Conservation (phyloP, 2,888 invertebrate genomes). For the Monopis laevigella region DNA sequence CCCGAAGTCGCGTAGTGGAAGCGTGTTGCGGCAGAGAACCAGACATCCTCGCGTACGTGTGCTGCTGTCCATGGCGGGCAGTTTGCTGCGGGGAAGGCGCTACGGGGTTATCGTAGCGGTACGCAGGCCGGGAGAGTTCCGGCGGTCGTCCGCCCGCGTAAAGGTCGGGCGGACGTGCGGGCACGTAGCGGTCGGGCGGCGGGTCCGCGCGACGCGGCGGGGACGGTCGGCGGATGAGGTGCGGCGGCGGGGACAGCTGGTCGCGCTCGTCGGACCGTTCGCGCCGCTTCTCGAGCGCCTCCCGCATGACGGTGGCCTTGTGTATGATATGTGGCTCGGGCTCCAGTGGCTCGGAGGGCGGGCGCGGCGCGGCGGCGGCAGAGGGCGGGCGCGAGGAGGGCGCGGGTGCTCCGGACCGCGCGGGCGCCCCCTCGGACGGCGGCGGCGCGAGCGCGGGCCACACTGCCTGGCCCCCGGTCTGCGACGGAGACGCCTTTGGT, state of each 20-base stretch:
- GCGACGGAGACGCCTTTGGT: constrained; percentile 68
- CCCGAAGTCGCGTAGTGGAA: constrained; percentile 43
- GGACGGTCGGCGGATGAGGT: constrained; percentile 56
- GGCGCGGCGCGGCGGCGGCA: constrained; percentile 49
- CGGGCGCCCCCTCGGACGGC: constrained; percentile 50
- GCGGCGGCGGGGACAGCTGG: constrained; percentile 56
- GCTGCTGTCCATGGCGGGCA: constrained; percentile 39
- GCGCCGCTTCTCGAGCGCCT: constrained; percentile 56
- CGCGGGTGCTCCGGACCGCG: constrained; percentile 57
- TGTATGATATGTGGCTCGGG: constrained; percentile 65
- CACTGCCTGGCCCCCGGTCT: constrained; percentile 41
- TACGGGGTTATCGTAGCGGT: no score
- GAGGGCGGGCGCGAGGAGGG: constrained; percentile 43
- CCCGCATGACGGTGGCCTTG: constrained; percentile 63
- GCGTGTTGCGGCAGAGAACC: constrained; percentile 46
- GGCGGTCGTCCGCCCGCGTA: constrained; percentile 26
- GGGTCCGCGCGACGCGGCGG: constrained; percentile 31
- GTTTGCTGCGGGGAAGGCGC: constrained; percentile 49
- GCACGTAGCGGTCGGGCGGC: constrained; percentile 50
- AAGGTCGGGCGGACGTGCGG: constrained; percentile 32
- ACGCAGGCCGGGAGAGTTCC: constrained; percentile 21
- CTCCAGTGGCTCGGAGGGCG: constrained; percentile 56
- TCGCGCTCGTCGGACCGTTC: constrained; percentile 48
- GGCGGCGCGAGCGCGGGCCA: constrained; percentile 55
- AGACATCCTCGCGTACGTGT: constrained; percentile 47